A percentile compares a stretch with the other conserved stretches of the same genome.
These are phyloP conservation scores for Junonia oenone DNA, from an alignment of 2,888 invertebrate genomes.

Conservation along the genomic window DNA sequence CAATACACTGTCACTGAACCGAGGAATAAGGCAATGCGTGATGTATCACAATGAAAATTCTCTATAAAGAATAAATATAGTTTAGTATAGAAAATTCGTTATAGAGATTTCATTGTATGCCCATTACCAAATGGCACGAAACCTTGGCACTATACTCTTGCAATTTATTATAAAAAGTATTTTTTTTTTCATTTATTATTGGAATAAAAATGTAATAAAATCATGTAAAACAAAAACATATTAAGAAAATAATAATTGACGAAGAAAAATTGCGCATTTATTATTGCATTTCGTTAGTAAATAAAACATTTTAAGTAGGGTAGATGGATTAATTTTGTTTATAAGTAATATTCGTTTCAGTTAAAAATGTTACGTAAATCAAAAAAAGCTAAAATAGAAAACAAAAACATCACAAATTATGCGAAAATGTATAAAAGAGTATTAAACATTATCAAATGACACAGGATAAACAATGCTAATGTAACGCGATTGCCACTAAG, in stretches of 20 bases:
- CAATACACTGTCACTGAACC: conserved; percentile 32
- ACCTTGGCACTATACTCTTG: too few relatives aligned
- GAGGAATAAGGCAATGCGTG: conserved; percentile 15
- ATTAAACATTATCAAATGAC: too few relatives aligned
- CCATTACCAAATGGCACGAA: conserved; percentile 22
- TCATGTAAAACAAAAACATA: too few relatives aligned
- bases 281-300: background rate
- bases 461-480: too few relatives aligned
- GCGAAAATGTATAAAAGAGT: too few relatives aligned
- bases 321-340: too few relatives aligned
- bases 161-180: conserved; percentile 74
- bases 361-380: too few relatives aligned
- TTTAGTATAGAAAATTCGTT: background rate
- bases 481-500: too few relatives aligned
- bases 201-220: background rate
- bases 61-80: background rate
- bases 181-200: background rate
- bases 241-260: too few relatives aligned
- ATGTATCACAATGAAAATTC: conserved; percentile 8
- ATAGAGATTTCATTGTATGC: conserved; percentile 7
- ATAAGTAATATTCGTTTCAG: too few relatives aligned
- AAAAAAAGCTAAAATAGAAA: too few relatives aligned
- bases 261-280: background rate
- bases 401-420: too few relatives aligned
- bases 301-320: background rate